Conservation (phyloP, 2,797 vertebrate genomes). For the Ctenopoma multispine region DNA sequence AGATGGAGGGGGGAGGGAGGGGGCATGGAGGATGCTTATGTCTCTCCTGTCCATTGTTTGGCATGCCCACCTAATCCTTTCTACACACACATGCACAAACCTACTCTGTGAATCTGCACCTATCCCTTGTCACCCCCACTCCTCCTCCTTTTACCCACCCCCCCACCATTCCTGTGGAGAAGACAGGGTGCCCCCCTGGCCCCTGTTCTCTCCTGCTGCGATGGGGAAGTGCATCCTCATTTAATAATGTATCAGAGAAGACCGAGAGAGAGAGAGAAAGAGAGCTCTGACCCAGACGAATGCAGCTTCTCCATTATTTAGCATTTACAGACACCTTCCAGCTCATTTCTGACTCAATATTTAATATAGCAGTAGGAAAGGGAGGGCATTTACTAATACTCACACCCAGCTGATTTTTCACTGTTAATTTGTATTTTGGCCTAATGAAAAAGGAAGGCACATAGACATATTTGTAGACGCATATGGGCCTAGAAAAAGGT, state of each 20-base stretch:
- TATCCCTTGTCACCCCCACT: constrained; percentile 36
- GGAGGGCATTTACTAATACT: constrained; percentile 60
- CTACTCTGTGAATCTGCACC: constrained; percentile 57
- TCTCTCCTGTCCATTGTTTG: constrained; percentile 78
- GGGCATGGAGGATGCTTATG: constrained; percentile 50
- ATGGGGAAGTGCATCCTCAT: constrained; percentile 97
- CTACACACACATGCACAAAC: constrained; percentile 51
- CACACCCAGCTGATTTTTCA: constrained; percentile 67
- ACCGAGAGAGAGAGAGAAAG: constrained; percentile 84
- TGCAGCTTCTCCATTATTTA: constrained; percentile 97
- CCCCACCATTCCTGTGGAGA: constrained; percentile 87
- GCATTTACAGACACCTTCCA: constrained; percentile 99
- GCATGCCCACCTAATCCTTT: constrained; percentile 82
- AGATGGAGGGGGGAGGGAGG: constrained; percentile 56
- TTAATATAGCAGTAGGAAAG: constrained; percentile 85
- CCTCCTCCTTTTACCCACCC: constrained; percentile 17
- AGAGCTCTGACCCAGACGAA: constrained; percentile 92
- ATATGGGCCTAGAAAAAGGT: constrained; percentile 5
- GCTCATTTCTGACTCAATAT: constrained; percentile 97
- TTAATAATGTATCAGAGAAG: constrained; percentile 99
- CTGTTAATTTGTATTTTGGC: constrained; percentile 71
- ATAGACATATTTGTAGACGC: constrained; percentile 30
- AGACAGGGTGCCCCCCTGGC: constrained; percentile 91
- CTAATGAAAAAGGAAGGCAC: constrained; percentile 65
- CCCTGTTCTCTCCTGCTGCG: constrained; percentile 88